These are phyloP conservation scores for Ursus arctos DNA, from an alignment of 2,113 vertebrate species.

Conservation along the genomic window DNA sequence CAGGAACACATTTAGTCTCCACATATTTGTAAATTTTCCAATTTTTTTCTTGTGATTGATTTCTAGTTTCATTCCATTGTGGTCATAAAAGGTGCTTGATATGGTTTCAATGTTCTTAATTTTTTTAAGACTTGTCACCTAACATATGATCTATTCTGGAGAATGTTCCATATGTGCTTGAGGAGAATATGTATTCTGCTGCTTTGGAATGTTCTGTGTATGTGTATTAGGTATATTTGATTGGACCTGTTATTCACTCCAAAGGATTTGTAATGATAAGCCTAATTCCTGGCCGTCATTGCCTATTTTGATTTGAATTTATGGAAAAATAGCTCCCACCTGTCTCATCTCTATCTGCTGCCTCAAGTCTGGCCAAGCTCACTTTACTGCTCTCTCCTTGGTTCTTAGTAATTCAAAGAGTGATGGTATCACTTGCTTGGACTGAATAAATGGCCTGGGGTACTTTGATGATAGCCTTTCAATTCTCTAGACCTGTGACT, in stretches of 20 bases:
- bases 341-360: neutral
- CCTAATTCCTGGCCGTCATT: neutral
- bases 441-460: neutral
- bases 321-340: neutral
- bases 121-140: neutral
- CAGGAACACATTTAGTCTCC: neutral
- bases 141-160: neutral
- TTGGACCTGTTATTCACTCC: neutral
- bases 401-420: neutral
- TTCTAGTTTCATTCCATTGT: neutral
- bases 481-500: neutral
- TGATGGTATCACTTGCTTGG: neutral
- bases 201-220: neutral
- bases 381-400: neutral
- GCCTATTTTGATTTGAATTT: neutral
- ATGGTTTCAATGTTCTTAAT: neutral
- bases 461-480: constrained; percentile 2
- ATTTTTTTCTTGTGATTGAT: neutral
- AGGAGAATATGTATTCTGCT: neutral
- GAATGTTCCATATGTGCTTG: neutral
- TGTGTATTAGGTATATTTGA: neutral
- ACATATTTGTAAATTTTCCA: neutral
- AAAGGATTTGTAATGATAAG: neutral
- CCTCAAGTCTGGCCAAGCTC: neutral
- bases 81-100: neutral